These are phyloP conservation scores for Pachyramphus minor DNA, from an alignment of 2,113 vertebrate species.

Conservation along the genomic window DNA sequence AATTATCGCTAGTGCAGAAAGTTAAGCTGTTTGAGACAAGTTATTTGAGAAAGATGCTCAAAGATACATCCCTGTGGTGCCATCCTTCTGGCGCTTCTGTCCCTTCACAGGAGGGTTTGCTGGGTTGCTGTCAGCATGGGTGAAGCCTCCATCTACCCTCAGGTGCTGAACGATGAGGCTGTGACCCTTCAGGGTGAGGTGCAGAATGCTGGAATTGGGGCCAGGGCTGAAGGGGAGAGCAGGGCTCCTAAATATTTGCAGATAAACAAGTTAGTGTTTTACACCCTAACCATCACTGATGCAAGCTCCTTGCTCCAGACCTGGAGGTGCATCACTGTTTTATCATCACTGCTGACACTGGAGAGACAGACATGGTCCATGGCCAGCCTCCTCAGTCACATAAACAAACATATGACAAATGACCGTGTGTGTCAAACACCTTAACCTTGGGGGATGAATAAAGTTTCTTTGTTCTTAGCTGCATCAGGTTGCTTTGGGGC, in stretches of 20 bases:
- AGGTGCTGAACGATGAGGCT: neutral
- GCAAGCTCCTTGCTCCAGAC: neutral
- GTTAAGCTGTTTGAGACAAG: neutral
- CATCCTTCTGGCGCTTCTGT: neutral
- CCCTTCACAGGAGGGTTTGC: neutral
- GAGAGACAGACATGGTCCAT: neutral
- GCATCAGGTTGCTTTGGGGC: neutral
- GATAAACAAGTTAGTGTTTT: neutral
- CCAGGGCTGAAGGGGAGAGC: neutral
- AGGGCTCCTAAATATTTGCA: neutral
- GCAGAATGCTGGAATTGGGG: neutral
- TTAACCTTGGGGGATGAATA: neutral
- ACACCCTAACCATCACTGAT: rapidly evolving
- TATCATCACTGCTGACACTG: neutral
- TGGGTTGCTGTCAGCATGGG: rapidly evolving
- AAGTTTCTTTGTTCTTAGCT: neutral
- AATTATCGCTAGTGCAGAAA: neutral
- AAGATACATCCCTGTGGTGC: neutral
- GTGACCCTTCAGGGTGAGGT: too few species aligned
- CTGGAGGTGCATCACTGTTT: rapidly evolving
- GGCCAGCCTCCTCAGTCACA: neutral
- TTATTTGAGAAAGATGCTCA: neutral
- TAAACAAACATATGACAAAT: neutral
- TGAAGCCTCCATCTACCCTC: neutral
- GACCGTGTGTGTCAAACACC: neutral